phyloP scores from a whole-genome alignment of 1,140 invertebrate genomes.

The Xylocopa sonorina region DNA sequence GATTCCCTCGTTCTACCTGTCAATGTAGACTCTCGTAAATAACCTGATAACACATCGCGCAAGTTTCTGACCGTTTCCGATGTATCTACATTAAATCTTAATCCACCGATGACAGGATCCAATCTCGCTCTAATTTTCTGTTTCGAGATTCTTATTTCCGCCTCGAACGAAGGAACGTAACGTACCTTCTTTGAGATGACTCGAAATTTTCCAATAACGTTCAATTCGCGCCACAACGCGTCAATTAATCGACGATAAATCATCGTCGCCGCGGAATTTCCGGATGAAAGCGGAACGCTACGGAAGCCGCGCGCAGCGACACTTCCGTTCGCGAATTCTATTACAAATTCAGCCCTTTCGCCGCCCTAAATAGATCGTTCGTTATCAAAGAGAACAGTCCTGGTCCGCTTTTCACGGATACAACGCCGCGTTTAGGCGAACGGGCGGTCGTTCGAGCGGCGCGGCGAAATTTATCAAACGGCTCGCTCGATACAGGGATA shows the following conservation, averaged over 20 bases:
- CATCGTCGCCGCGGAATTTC: not conserved
- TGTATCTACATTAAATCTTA: no score
- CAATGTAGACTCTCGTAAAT: no score
- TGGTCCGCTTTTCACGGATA: not conserved
- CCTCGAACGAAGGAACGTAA: no score
- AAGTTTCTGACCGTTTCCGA: no score
- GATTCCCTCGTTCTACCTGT: no score
- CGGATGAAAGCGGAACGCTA: not conserved
- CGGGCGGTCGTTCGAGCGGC: not conserved
- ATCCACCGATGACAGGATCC: no score
- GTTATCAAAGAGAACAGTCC: slow-evolving; percentile 25
- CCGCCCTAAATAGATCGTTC: slow-evolving; percentile 9
- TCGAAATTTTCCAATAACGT: slow-evolving; percentile 12
- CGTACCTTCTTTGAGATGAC: no score
- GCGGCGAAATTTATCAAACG: slow-evolving; percentile 34
- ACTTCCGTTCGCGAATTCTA: slow-evolving; percentile 9
- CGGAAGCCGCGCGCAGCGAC: not conserved
- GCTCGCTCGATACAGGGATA: slow-evolving; percentile 26
- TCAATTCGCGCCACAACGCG: slow-evolving; percentile 15
- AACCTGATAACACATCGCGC: no score
- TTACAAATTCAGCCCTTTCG: slow-evolving; percentile 18
- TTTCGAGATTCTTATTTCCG: no score
- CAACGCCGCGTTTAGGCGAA: slow-evolving; percentile 4
- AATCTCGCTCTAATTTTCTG: no score
- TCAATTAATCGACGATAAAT: slow-evolving; percentile 19